A percentile compares a stretch with the other conserved stretches of the same genome.
These are phyloP conservation scores for Acromyrmex heyeri DNA, from an alignment of 1,140 invertebrate species.

Conservation along the genomic window DNA sequence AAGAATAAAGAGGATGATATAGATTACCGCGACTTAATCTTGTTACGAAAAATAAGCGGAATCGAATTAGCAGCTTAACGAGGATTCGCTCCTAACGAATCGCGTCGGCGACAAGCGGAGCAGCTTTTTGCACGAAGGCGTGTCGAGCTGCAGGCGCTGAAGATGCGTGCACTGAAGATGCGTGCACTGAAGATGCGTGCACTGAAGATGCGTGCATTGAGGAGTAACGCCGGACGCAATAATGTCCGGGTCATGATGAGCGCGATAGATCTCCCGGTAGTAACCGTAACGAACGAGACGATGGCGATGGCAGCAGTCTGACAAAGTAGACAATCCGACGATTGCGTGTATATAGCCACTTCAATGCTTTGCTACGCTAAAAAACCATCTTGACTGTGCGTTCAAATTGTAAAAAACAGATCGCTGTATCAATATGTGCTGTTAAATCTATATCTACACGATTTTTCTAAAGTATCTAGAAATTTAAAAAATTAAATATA, in stretches of 20 bases:
- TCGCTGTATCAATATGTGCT: not conserved
- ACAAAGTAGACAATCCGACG: slow-evolving; percentile 31
- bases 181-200: not conserved
- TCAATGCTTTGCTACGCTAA: slow-evolving; percentile 12
- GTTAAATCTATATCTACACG: not conserved
- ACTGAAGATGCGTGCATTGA: not conserved
- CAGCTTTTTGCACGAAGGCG: slow-evolving; percentile 45
- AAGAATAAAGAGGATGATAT: not conserved
- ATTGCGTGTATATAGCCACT: slow-evolving; percentile 37
- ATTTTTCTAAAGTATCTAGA: too few species aligned
- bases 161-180: not conserved
- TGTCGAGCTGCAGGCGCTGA: slow-evolving; percentile 26
- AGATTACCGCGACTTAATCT: slow-evolving; percentile 15
- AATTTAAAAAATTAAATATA: too few species aligned
- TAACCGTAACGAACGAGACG: slow-evolving; percentile 75
- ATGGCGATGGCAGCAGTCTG: slow-evolving; percentile 55
- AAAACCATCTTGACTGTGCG: not conserved
- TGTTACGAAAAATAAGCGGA: slow-evolving; percentile 31
- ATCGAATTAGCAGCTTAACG: slow-evolving; percentile 53
- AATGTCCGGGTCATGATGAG: slow-evolving; percentile 68
- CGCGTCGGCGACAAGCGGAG: slow-evolving; percentile 54
- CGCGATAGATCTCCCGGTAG: slow-evolving; percentile 66
- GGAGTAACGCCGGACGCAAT: slow-evolving; percentile 62
- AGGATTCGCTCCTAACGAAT: slow-evolving; percentile 69
- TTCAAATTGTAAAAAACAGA: slow-evolving; percentile 8